Percentiles rank a stretch among this genome's conserved stretches.
phyloP scores from a whole-genome alignment of 2,888 invertebrate species.

The Nectonema munidae region DNA sequence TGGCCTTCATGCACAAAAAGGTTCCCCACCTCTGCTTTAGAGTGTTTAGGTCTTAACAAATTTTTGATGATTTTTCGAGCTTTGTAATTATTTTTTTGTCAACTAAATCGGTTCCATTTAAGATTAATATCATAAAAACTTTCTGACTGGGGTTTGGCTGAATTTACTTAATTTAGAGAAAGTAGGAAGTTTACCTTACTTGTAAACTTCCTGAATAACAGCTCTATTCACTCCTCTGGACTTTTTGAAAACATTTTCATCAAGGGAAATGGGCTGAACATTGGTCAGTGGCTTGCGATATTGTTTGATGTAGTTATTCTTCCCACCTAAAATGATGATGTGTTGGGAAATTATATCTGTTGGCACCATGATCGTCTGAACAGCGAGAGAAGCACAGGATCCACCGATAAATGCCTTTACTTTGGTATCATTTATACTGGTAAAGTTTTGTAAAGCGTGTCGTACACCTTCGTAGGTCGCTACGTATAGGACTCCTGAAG shows the following conservation, averaged over 20 bases:
- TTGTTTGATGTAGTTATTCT: background rate
- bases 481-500: constrained; percentile 54
- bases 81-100: too few relatives aligned
- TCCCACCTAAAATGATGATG: constrained; percentile 50
- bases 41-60: too few relatives aligned
- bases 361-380: constrained; percentile 75
- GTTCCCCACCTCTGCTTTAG: too few relatives aligned
- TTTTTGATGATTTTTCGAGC: too few relatives aligned
- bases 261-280: too few relatives aligned
- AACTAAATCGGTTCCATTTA: too few relatives aligned
- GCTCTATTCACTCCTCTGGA: background rate
- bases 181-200: constrained; percentile 7
- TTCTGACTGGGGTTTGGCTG: too few relatives aligned
- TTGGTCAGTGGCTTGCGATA: background rate
- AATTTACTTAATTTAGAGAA: too few relatives aligned
- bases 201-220: background rate
- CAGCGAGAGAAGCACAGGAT: constrained; percentile 55
- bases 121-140: too few relatives aligned
- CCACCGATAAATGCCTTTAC: constrained; percentile 51
- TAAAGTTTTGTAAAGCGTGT: constrained; percentile 37
- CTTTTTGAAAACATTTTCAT: background rate
- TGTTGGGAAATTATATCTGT: constrained; percentile 86
- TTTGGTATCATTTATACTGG: constrained; percentile 26
- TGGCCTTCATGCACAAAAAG: too few relatives aligned
- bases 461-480: constrained; percentile 66